These are phyloP conservation scores for Prunella himalayana DNA, from an alignment of 2,113 vertebrate species.

Conservation along the genomic window DNA sequence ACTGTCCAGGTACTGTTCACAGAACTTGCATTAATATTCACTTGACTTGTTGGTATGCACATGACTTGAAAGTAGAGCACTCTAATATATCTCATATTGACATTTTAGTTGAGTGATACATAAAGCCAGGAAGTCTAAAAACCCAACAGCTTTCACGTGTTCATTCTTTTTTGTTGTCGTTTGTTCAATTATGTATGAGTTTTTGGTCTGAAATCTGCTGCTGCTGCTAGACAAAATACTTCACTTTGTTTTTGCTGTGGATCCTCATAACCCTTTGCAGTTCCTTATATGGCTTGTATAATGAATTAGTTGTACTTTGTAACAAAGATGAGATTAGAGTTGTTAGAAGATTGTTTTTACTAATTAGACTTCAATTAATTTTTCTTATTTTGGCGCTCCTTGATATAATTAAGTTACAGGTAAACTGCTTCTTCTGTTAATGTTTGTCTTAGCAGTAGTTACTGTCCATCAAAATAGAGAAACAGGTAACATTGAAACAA, in stretches of 20 bases:
- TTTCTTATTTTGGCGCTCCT: not conserved
- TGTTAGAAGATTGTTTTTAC: not conserved
- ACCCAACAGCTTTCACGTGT: not conserved
- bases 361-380: not conserved
- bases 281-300: not conserved
- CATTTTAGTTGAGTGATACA: not conserved
- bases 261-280: not conserved
- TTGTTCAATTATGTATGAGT: slow-evolving; percentile 2
- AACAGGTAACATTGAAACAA: not conserved
- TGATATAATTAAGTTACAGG: not conserved
- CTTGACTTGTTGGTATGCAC: not conserved
- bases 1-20: not conserved
- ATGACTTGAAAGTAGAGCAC: not conserved
- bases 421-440: not conserved
- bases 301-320: not conserved
- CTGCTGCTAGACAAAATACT: not conserved
- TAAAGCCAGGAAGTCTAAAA: not conserved
- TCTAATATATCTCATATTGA: not conserved
- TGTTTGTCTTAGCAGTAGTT: not conserved
- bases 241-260: not conserved
- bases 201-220: not conserved
- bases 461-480: not conserved
- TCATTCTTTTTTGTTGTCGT: not conserved
- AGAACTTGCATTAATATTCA: not conserved
- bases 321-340: not conserved